These are phyloP conservation scores for Daboia siamensis DNA, from an alignment of 2,113 vertebrate species.

Conservation along the genomic window DNA sequence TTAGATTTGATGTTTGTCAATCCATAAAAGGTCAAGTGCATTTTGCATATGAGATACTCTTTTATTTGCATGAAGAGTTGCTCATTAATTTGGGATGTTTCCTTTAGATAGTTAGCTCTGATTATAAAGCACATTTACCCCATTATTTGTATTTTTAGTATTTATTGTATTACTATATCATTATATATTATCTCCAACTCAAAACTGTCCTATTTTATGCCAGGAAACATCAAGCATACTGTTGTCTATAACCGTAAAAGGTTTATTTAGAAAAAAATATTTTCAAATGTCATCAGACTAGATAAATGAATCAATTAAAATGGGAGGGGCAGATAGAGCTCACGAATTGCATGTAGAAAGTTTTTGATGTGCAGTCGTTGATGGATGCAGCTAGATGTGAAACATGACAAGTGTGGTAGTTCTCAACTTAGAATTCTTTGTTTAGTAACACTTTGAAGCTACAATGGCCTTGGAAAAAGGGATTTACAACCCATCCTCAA, in stretches of 20 bases:
- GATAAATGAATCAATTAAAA: not conserved
- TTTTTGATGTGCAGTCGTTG: not conserved
- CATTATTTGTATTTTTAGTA: too few relatives aligned
- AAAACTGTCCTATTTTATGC: not conserved
- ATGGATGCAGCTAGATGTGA: not conserved
- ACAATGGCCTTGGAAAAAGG: not conserved
- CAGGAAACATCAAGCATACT: not conserved
- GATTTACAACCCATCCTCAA: not conserved
- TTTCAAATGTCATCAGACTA: not conserved
- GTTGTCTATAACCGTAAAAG: not conserved
- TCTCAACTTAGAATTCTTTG: not conserved
- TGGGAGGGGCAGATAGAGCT: too few relatives aligned
- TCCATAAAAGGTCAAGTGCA: not conserved
- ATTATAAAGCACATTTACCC: not conserved
- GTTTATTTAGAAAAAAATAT: not conserved
- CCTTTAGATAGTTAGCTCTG: not conserved
- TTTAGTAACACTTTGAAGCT: not conserved
- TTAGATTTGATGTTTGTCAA: not conserved
- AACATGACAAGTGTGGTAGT: not conserved
- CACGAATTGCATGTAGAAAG: not conserved
- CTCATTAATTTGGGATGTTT: not conserved
- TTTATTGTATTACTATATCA: not conserved
- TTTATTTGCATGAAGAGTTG: not conserved
- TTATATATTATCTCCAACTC: not conserved
- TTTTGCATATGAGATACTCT: not conserved